These are phyloP conservation scores for Asteroscopus sphinx DNA, from an alignment of 2,888 invertebrate species.

Conservation along the genomic window DNA sequence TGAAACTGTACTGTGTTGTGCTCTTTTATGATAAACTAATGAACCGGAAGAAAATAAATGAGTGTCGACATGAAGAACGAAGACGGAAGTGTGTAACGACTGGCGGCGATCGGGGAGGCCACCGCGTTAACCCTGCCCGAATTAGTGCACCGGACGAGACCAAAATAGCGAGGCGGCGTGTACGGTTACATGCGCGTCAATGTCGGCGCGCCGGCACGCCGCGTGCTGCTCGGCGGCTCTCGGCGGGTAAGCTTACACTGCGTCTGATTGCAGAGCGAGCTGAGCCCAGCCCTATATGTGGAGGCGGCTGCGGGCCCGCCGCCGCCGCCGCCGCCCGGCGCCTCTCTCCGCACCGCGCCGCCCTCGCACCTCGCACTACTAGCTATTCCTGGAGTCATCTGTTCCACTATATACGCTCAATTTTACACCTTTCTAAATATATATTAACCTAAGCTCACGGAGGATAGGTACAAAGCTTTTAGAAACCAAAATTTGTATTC, in stretches of 20 bases:
- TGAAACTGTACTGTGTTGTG: conserved; percentile 60
- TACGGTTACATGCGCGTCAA: conserved; percentile 89
- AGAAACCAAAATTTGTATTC: conserved; percentile 56
- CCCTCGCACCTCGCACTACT: conserved; percentile 76
- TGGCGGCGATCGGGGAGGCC: conserved; percentile 82
- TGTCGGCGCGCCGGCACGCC: conserved; percentile 79
- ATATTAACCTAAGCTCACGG: conserved; percentile 70
- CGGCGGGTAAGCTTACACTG: conserved; percentile 84
- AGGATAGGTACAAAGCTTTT: conserved; percentile 65
- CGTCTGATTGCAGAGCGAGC: conserved; percentile 84
- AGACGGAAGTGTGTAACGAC: conserved; percentile 85
- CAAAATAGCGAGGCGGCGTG: conserved; percentile 88
- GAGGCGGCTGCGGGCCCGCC: conserved; percentile 73
- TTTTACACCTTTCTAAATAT: conserved; percentile 85
- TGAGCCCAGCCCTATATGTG: conserved; percentile 87
- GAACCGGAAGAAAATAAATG: conserved; percentile 62
- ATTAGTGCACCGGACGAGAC: conserved; percentile 89
- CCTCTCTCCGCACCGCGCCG: conserved; percentile 68
- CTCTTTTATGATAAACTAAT: conserved; percentile 48
- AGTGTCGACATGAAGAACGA: conserved; percentile 79
- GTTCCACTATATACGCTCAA: conserved; percentile 82
- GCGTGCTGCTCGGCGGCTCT: conserved; percentile 75
- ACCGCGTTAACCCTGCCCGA: conserved; percentile 89
- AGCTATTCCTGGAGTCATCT: conserved; percentile 85
- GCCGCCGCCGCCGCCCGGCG: conserved; percentile 60